phyloP scores from a whole-genome alignment of 2,888 invertebrate genomes.

The Papilio protenor region DNA sequence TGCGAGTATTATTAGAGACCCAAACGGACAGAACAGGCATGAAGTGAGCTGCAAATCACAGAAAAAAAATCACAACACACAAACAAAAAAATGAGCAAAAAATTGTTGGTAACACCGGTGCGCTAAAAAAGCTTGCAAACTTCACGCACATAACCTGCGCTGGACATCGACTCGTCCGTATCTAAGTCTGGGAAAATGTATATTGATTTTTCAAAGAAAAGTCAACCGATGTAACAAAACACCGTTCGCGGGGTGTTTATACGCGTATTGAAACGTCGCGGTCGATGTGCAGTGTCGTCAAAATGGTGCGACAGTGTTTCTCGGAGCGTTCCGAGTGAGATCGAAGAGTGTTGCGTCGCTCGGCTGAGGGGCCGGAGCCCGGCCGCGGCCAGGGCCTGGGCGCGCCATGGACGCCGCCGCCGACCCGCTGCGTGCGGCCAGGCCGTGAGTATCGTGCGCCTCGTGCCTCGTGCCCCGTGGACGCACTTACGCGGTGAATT shows the following conservation, averaged over 20 bases:
- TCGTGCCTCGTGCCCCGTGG: conserved; percentile 54
- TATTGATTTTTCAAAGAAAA: conserved; percentile 86
- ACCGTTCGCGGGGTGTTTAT: conserved; percentile 83
- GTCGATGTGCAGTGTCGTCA: conserved; percentile 81
- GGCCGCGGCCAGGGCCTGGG: conserved; percentile 82
- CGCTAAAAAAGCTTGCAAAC: conserved; percentile 86
- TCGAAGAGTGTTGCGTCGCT: conserved; percentile 81
- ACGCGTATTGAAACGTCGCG: conserved; percentile 78
- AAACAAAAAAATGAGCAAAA: conserved; percentile 84
- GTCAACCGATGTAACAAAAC: conserved; percentile 85
- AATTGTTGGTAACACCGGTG: conserved; percentile 85
- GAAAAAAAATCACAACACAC: conserved; percentile 84
- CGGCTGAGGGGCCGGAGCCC: conserved; percentile 81
- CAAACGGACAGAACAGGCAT: conserved; percentile 61
- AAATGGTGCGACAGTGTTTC: conserved; percentile 82
- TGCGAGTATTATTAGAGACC: conserved; percentile 74
- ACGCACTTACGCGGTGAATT: conserved; percentile 70
- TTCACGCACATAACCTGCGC: conserved; percentile 85
- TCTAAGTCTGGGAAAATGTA: conserved; percentile 84
- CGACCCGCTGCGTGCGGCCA: conserved; percentile 81
- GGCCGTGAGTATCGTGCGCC: conserved; percentile 79
- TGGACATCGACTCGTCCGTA: conserved; percentile 85
- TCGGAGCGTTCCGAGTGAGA: conserved; percentile 81
- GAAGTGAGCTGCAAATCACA: conserved; percentile 78
- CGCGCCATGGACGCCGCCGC: conserved; percentile 82